Evolutionary conservation across 2,113 vertebrate species (phyloP).

Genomic region (Tyrannus savana): DNA sequence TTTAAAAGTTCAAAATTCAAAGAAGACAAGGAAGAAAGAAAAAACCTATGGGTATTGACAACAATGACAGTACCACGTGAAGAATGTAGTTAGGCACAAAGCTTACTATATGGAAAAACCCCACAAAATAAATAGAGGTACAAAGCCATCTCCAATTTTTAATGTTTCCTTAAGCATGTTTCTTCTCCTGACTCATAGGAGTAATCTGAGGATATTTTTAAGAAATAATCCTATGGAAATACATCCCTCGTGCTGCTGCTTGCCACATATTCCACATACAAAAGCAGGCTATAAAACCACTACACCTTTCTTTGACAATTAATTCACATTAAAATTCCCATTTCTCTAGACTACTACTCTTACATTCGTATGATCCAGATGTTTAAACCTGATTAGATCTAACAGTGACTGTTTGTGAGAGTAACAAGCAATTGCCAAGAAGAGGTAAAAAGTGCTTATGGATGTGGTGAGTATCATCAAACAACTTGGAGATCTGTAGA

Average conservation of each 20-base stretch:
- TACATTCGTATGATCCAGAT: background rate
- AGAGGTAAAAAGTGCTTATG: background rate
- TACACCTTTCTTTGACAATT: background rate
- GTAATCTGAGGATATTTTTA: background rate
- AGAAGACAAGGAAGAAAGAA: background rate
- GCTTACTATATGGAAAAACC: background rate
- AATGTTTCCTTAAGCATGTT: background rate
- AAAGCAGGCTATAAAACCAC: background rate
- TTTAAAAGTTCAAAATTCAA: background rate
- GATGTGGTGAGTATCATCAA: background rate
- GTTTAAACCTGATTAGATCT: background rate
- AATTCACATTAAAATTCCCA: background rate
- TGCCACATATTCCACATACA: background rate
- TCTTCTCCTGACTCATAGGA: background rate
- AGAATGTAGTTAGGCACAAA: background rate
- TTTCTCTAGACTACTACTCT: background rate
- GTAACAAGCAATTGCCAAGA: background rate
- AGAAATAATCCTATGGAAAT: background rate
- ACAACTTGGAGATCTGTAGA: background rate
- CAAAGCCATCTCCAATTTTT: background rate
- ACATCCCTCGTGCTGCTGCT: background rate
- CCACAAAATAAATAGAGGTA: background rate
- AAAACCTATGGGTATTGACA: background rate
- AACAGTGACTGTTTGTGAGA: background rate
- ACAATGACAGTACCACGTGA: background rate